Evolutionary conservation across 2,888 invertebrate genomes (phyloP).

Genomic region (Meganola albula): DNA sequence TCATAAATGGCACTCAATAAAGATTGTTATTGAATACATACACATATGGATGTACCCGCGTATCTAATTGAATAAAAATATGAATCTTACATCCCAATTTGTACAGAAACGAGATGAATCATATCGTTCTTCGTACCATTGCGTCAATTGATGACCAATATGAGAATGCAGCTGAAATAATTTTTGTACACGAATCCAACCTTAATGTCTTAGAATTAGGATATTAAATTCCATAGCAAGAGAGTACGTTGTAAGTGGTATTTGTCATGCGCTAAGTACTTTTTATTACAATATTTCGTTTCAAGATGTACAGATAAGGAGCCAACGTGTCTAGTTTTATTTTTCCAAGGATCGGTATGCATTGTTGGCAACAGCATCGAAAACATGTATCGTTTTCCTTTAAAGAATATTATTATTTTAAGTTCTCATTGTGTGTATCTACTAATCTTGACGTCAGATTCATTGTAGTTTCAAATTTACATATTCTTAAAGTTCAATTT

Average conservation of each 20-base stretch:
- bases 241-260: too few species aligned
- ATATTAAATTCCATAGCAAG: constrained; percentile 33
- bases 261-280: constrained; percentile 43
- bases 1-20: constrained; percentile 17
- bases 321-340: constrained; percentile 50
- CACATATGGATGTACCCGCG: constrained; percentile 53
- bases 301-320: constrained; percentile 59
- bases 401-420: constrained; percentile 40
- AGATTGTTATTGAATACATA: constrained; percentile 41
- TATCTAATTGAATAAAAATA: constrained; percentile 68
- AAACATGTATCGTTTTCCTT: constrained; percentile 55
- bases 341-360: constrained; percentile 50
- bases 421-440: constrained; percentile 45
- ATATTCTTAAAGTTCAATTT: constrained; percentile 22
- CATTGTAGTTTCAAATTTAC: constrained; percentile 17
- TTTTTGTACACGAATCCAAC: constrained; percentile 28
- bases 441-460: constrained; percentile 33
- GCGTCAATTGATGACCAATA: constrained; percentile 46
- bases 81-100: constrained; percentile 62
- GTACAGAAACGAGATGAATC: constrained; percentile 63
- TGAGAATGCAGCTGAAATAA: constrained; percentile 32
- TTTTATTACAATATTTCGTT: constrained; percentile 65
- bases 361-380: constrained; percentile 55
- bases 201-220: constrained; percentile 44
- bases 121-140: constrained; percentile 52